Conservation (phyloP, 2,888 invertebrate species). For the Eilema depressum region DNA sequence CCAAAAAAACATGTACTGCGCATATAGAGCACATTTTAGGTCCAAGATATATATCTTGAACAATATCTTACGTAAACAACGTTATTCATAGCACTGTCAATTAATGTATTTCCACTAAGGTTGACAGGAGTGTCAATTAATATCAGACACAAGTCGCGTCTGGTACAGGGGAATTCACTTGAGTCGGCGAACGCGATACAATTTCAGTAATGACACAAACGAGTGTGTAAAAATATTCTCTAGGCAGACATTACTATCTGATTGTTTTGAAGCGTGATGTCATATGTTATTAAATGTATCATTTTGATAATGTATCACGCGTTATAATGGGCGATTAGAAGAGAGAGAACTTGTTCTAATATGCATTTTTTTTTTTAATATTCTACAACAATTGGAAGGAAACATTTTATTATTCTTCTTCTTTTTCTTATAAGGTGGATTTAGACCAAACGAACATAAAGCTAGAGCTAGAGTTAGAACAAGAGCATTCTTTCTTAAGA, state of each 20-base stretch:
- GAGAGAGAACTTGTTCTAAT: too few relatives aligned
- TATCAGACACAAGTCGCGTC: not conserved
- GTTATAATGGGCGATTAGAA: too few relatives aligned
- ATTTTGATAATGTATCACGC: not conserved
- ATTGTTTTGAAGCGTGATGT: not conserved
- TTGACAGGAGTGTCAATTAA: not conserved
- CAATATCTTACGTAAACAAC: not conserved
- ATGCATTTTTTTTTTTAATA: too few relatives aligned
- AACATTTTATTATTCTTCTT: too few relatives aligned
- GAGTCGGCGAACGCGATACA: not conserved
- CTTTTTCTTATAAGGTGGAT: too few relatives aligned
- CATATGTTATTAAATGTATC: not conserved
- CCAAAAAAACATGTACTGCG: too few relatives aligned
- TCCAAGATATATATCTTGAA: too few relatives aligned
- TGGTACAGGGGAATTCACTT: not conserved
- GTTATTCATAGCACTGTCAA: constrained; percentile 2
- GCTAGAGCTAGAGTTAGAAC: too few relatives aligned
- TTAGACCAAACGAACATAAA: too few relatives aligned
- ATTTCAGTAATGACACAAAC: not conserved
- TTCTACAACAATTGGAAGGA: too few relatives aligned
- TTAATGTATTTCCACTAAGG: not conserved
- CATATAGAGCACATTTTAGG: too few relatives aligned
- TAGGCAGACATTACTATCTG: not conserved
- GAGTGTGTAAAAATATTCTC: not conserved
- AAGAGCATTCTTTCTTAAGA: too few relatives aligned